Percentiles rank a stretch among this genome's conserved stretches.
Conservation (phyloP, 1,140 invertebrate genomes). For the Proctacanthus coquilletti region DNA sequence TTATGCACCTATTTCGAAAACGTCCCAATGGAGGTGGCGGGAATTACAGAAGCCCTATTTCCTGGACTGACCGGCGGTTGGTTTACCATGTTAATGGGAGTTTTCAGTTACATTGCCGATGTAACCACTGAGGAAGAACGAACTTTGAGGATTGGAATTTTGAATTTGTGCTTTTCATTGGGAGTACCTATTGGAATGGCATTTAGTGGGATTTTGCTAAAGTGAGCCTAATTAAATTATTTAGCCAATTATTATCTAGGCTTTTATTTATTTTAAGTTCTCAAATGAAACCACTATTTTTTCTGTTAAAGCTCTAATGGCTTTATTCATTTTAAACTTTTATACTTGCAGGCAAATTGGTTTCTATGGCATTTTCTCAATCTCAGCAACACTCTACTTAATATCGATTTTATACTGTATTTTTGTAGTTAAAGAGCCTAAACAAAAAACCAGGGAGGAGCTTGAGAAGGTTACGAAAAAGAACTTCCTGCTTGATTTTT, state of each 20-base stretch:
- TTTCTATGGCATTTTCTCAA: conserved; percentile 62
- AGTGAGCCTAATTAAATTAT: conserved; percentile 15
- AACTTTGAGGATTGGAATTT: conserved; percentile 66
- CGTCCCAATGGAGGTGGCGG: conserved; percentile 61
- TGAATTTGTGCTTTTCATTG: conserved; percentile 65
- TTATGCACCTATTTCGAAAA: conserved; percentile 62
- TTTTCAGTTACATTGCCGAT: conserved; percentile 79
- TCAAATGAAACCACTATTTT: no score
- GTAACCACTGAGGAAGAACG: conserved; percentile 64
- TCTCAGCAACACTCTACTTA: conserved; percentile 55
- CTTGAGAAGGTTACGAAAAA: conserved; percentile 11
- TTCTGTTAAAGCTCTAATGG: neutral
- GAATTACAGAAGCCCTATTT: conserved; percentile 57
- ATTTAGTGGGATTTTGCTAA: conserved; percentile 50
- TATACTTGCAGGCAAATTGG: conserved; percentile 45
- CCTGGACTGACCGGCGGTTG: conserved; percentile 60
- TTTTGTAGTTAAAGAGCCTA: conserved; percentile 20
- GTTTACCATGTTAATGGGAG: conserved; percentile 78
- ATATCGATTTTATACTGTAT: conserved; percentile 53
- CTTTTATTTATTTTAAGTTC: no score
- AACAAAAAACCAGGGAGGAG: conserved; percentile 15
- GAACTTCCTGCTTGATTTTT: conserved; percentile 44
- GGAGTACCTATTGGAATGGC: conserved; percentile 66
- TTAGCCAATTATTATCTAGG: neutral
- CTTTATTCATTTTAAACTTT: neutral